Percentiles rank a stretch among this genome's conserved stretches.
phyloP scores from a whole-genome alignment of 2,797 vertebrate genomes.

The Craterocephalus amniculus region DNA sequence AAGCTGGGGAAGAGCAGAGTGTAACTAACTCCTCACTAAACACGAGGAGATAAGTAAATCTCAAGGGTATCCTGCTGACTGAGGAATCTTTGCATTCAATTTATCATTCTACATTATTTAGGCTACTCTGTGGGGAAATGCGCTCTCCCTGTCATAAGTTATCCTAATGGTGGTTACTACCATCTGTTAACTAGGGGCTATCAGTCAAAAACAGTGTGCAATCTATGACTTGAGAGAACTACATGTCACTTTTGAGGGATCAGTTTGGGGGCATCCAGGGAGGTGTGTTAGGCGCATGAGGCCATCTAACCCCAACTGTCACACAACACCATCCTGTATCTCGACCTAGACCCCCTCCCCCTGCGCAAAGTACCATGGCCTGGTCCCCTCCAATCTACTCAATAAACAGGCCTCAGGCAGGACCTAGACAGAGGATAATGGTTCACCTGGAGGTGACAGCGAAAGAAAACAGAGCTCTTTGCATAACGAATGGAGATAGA shows the following conservation, averaged over 20 bases:
- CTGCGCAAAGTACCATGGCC: slow-evolving; percentile 35
- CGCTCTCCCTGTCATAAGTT: slow-evolving; percentile 70
- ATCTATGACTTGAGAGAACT: slow-evolving; percentile 65
- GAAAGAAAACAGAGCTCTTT: slow-evolving; percentile 81
- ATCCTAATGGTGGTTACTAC: slow-evolving; percentile 75
- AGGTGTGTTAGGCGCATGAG: slow-evolving; percentile 45
- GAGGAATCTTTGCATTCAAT: slow-evolving; percentile 71
- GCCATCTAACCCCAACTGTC: slow-evolving; percentile 52
- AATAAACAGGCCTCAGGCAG: slow-evolving; percentile 75
- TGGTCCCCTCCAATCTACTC: slow-evolving; percentile 66
- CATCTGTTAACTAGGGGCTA: slow-evolving; percentile 73
- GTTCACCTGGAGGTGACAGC: slow-evolving; percentile 82
- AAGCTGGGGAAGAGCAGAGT: slow-evolving; percentile 52
- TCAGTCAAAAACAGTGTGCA: slow-evolving; percentile 64
- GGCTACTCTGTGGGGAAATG: slow-evolving; percentile 73
- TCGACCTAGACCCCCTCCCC: slow-evolving; percentile 29
- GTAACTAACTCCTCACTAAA: slow-evolving; percentile 63
- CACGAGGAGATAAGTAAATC: slow-evolving; percentile 64
- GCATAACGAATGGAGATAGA: slow-evolving; percentile 73
- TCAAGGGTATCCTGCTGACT: slow-evolving; percentile 48
- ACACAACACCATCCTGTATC: slow-evolving; percentile 55
- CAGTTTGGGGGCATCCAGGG: slow-evolving; percentile 49
- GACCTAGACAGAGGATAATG: slow-evolving; percentile 74
- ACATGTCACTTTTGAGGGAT: slow-evolving; percentile 60
- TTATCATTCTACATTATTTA: slow-evolving; percentile 78